Base-by-base conservation (phyloP, 2,888 invertebrate species). In the Nudaria mundana region DNA sequence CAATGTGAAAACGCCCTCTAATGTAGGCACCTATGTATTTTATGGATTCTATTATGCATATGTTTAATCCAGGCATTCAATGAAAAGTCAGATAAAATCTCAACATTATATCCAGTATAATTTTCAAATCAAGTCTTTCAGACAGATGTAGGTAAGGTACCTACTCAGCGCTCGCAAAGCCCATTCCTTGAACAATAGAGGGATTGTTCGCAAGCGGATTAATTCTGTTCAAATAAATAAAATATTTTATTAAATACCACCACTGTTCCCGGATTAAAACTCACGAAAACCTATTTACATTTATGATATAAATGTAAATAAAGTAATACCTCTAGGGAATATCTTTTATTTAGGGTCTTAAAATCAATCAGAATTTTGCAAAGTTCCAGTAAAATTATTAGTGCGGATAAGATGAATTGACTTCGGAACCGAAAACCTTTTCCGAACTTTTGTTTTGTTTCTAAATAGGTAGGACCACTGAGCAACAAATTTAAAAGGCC, bases 361-460 rank as follows among this genome's bases (percentile, higher is more conserved):
- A 51, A 67, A 76, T 77, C 75, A 77, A 76, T 76, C 61, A 56
- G 40, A 51, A 64, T 28, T 68, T 71, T 68, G 62, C 18, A 23
- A 33, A 40, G 48, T 60, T 51, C 46, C 28, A 20, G 36, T 45
- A 44, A 52, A 50, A 47, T 60, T 59, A 48, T 47, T 53, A 41
- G 37, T 26, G 15, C 38, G 34, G 31, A 42, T 43, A 26, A 37
- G 39, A 30, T 37, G 37, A 30, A 41, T 47, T 44, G 35, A 41
- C 39, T 32, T 31, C 13, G 29, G 12, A 45, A 48, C 41, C 26
- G 29, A 18, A 34, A 20, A 1, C 36, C 10, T 30, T 22, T 40
- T 34, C 12, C 29, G 10, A 15, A 5, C 18, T n/a, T 22, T 37
- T n/a, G n/a, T 3, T 16, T 16, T 15, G 1, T 16, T 28, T 4